Conservation (phyloP, 2,797 vertebrate species). For the Pitangus sulphuratus region DNA sequence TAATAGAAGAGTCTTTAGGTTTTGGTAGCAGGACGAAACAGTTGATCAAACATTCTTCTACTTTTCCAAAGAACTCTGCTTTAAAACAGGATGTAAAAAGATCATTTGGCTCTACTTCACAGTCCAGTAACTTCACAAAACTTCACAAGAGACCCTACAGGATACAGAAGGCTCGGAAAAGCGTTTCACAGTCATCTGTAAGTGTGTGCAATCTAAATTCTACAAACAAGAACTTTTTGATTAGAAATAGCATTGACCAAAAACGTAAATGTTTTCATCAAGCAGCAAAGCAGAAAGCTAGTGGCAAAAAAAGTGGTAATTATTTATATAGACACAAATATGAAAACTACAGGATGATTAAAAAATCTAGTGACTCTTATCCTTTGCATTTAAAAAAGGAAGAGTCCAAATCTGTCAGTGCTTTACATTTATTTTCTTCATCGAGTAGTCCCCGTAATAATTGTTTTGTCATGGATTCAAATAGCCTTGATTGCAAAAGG, state of each 20-base stretch:
- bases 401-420: slow-evolving; percentile 77
- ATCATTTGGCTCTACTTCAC: slow-evolving; percentile 76
- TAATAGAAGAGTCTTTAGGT: slow-evolving; percentile 73
- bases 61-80: slow-evolving; percentile 85
- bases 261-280: slow-evolving; percentile 84
- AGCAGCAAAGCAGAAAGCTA: slow-evolving; percentile 82
- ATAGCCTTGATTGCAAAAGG: slow-evolving; percentile 72
- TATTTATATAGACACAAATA: slow-evolving; percentile 81
- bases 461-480: slow-evolving; percentile 79
- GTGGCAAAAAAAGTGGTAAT: slow-evolving; percentile 79
- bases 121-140: slow-evolving; percentile 77
- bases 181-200: slow-evolving; percentile 78
- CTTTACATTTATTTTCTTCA: slow-evolving; percentile 79
- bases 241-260: slow-evolving; percentile 83
- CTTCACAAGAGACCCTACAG: slow-evolving; percentile 86
- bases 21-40: slow-evolving; percentile 74
- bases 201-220: slow-evolving; percentile 85
- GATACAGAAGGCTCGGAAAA: slow-evolving; percentile 86
- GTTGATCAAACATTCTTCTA: slow-evolving; percentile 75
- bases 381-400: slow-evolving; percentile 83
- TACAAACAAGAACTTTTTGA: slow-evolving; percentile 78
- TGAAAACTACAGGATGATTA: slow-evolving; percentile 76
- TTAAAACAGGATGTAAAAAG: slow-evolving; percentile 82
- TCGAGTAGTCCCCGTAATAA: slow-evolving; percentile 80
- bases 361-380: slow-evolving; percentile 80